Evolutionary conservation across 2,888 invertebrate genomes (phyloP), one percentile per base, ranked within the genome.

Genomic region (Molorchus minor): DNA sequence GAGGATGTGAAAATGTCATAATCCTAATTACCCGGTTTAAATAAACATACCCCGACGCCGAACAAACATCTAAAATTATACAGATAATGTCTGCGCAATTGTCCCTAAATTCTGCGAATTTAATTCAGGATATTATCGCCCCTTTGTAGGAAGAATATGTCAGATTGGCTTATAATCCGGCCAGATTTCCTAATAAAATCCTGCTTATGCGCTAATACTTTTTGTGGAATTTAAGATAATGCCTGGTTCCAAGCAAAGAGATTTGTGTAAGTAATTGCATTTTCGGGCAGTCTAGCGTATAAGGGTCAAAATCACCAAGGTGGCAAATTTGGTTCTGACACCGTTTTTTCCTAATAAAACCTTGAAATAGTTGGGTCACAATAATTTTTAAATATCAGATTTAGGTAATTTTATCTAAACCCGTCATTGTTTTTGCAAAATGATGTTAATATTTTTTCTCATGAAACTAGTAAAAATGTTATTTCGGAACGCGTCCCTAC

Each of bases 121-220:
- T 40, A 51, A 40, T 40, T 25, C 35, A 40, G 30, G 51, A 51
- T 51, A 51, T 51, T 51, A 40, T 51, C 51, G 17, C 40, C 13
- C 25, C 13, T 49, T 29, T 17, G 40, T 3, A 12, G 40, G 38
- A 51, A 51, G 40, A 17, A 29, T 40, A 40, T 40, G 38, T 21
- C n/a, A 40, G 25, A 51, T 51, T 51, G 40, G 29, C 35, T 40
- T 29, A 51, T 40, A 40, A 51, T 40, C 38, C 51, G 38, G n/a
- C 40, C 51, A 12, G 49, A 49, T 40, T 38, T 51, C 30, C 51
- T 51, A 51, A 51, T 51, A 51, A 51, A 51, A 40, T 51, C 51
- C 40, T 16, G 25, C 51, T 29, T n/a, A n/a, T n/a, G n/a, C n/a
- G 19, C 17, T 51, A 17, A 25, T 20, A 3, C 40, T 51, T 51